Evolutionary conservation across 2,797 vertebrate species (phyloP), one percentile per base, ranked within the genome.

Genomic region (Potorous gilbertii): DNA sequence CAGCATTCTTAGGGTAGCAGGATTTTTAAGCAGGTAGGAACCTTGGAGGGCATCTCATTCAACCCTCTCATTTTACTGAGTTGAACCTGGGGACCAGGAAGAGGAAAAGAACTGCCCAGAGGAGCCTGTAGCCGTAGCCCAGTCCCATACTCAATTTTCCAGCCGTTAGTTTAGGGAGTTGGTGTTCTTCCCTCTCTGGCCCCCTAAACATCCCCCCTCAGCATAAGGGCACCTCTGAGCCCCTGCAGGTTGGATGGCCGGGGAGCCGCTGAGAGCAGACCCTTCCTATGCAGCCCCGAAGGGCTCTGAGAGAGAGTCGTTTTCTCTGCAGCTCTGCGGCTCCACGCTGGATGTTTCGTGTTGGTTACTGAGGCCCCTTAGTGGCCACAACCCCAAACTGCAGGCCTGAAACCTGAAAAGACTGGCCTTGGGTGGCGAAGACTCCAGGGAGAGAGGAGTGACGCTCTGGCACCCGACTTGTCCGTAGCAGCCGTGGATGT

Each of bases 361-460:
- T 40, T 81, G 59, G 93, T 24, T 11, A 21, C 93, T 91, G 27
- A 2, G 12, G 81, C 97, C 98, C 56, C 95, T 50, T 97, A 94
- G 96, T 97, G 98, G 97, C 93, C 0, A 18, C 46, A 3, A 3
- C 21, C 0, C 62, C n/a, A 93, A 93, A 96, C 96, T 97, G 95
- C 97, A 97, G 92, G 52, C 94, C 24, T 27, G 93, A 12, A 24
- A 18, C 57, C 28, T 56, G 28, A 31, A 12, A 10, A 2, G 11
- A 56, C 5, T 3, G 40, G n/a, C n/a, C 16, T 18, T 52, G 52
- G 57, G 8, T 28, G 29, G 12, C 3, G 12, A 12, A 31, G 18
- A 4, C 34, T 5, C 40, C 21, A 46, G n/a, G 66, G n/a, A 46
- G n/a, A 21, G 5, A 46, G 66, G 24, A 81, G 66, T 12, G 11